phyloP scores from a whole-genome alignment of 2,888 invertebrate species.

The Quadroppia sp. region DNA sequence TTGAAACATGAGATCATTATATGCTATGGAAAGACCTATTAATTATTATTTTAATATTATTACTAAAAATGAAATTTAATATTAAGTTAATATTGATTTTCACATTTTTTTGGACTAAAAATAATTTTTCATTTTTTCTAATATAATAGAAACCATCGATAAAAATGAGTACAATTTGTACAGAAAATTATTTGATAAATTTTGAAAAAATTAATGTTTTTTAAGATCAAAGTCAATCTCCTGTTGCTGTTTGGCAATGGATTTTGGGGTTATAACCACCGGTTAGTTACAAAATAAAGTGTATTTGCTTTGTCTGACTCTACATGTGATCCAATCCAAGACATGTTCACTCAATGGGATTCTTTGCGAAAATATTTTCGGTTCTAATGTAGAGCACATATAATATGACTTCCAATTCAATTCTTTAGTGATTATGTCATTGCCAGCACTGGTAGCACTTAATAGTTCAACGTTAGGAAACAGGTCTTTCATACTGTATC shows the following conservation, averaged over 20 bases:
- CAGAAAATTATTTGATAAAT: too few species aligned
- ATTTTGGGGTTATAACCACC: not conserved
- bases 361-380: not conserved
- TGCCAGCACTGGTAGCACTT: not conserved
- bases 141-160: too few species aligned
- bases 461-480: too few species aligned
- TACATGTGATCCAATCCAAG: not conserved
- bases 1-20: too few species aligned
- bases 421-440: not conserved
- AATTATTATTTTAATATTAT: too few species aligned
- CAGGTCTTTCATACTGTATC: too few species aligned
- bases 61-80: too few species aligned
- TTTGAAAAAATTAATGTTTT: not conserved
- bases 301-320: not conserved
- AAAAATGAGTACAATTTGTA: too few species aligned
- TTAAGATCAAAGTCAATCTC: slow-evolving; percentile 25
- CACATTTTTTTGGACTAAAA: too few species aligned
- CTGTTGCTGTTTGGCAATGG: slow-evolving; percentile 15
- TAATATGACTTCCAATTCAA: not conserved
- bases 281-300: not conserved
- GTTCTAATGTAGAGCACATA: not conserved
- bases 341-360: not conserved
- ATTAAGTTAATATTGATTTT: too few species aligned
- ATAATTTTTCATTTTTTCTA: too few species aligned
- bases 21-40: too few species aligned